Percentiles rank a stretch among this genome's conserved stretches.
These are phyloP conservation scores for Dryobates pubescens DNA, from an alignment of 2,797 vertebrate species.

Conservation along the genomic window DNA sequence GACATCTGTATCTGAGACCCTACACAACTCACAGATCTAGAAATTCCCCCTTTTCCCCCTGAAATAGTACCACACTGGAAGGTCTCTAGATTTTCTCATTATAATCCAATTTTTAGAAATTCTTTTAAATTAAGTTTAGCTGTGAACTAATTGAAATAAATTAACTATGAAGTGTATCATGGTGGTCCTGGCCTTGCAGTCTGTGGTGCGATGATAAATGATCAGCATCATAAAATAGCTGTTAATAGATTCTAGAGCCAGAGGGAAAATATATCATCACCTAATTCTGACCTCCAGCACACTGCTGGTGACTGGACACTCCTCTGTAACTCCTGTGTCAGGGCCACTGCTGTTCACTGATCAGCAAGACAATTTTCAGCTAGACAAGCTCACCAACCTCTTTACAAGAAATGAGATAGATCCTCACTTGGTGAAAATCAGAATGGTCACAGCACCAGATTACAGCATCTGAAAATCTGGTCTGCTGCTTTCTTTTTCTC, in stretches of 20 bases:
- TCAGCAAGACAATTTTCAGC: not conserved
- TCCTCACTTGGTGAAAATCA: not conserved
- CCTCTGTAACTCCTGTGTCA: not conserved
- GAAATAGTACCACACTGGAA: not conserved
- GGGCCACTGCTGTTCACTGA: not conserved
- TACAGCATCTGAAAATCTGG: not conserved
- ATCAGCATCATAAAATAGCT: constrained; percentile 44
- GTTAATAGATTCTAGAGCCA: constrained; percentile 65
- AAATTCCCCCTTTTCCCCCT: not conserved
- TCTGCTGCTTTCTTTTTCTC: not conserved
- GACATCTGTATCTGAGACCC: not conserved
- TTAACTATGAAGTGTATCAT: constrained; percentile 52
- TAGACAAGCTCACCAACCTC: not conserved
- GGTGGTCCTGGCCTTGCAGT: constrained; percentile 51
- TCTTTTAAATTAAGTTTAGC: constrained; percentile 59
- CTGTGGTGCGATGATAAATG: not conserved
- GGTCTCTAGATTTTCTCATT: not conserved
- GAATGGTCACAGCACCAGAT: rapidly evolving
- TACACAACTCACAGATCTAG: not conserved
- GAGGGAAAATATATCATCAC: constrained; percentile 38
- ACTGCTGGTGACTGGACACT: not conserved
- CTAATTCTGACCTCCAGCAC: constrained; percentile 27
- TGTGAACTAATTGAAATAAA: constrained; percentile 64
- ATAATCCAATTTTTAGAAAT: constrained; percentile 34
- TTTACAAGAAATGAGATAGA: not conserved